Conservation (phyloP, 2,113 vertebrate species). For the Percopsis transmontana region DNA sequence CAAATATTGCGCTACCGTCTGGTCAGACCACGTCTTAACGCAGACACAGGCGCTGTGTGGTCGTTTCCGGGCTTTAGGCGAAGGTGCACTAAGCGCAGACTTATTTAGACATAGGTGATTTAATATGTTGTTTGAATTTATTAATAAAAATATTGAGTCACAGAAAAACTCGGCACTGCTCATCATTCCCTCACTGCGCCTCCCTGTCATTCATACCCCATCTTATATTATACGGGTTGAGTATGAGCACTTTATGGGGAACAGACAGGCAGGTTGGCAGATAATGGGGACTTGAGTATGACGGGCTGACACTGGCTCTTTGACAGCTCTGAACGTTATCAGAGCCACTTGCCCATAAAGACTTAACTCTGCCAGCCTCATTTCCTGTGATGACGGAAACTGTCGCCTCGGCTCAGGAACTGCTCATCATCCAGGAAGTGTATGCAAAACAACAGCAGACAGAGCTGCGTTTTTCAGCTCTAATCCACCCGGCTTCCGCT, state of each 20-base stretch:
- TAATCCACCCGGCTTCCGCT: slow-evolving; percentile 18
- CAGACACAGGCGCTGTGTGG: too few species aligned
- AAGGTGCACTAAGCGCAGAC: too few species aligned
- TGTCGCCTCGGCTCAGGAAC: slow-evolving; percentile 23
- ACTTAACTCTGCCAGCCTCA: slow-evolving; percentile 45
- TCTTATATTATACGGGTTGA: too few species aligned
- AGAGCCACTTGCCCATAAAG: slow-evolving; percentile 45
- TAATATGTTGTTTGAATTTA: slow-evolving; percentile 37
- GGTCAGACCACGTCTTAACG: too few species aligned
- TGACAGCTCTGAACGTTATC: slow-evolving; percentile 58
- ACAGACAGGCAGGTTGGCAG: slow-evolving; percentile 63
- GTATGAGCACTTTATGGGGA: slow-evolving; percentile 15
- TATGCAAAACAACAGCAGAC: slow-evolving; percentile 38
- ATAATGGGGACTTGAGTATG: slow-evolving; percentile 58
- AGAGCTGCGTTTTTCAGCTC: slow-evolving; percentile 11
- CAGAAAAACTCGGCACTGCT: slow-evolving; percentile 2
- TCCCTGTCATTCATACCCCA: too few species aligned
- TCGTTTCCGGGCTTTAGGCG: too few species aligned
- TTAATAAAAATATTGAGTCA: slow-evolving; percentile 44
- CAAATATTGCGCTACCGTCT: too few species aligned
- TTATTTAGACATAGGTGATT: slow-evolving; percentile 41
- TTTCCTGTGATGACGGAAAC: slow-evolving; percentile 61
- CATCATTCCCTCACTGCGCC: neutral
- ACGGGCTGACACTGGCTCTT: slow-evolving; percentile 40
- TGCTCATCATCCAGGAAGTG: slow-evolving; percentile 28